Base-by-base conservation (phyloP, 2,888 invertebrate genomes). In the Crematogaster levior region DNA sequence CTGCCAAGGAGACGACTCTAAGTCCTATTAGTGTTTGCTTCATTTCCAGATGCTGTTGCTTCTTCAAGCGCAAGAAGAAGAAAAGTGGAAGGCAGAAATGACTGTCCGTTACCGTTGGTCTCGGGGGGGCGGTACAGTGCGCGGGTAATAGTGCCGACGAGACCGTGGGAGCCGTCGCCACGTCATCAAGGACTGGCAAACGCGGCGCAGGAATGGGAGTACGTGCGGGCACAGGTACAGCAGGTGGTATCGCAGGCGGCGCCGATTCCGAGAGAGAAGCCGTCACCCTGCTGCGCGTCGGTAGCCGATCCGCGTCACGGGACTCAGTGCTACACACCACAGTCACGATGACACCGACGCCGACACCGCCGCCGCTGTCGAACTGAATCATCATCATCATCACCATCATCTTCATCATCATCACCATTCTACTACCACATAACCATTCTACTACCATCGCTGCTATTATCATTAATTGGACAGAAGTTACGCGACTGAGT, bases 41-140 rank as follows among this genome's bases (percentile, higher is more conserved):
- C 93, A 93, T 95, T 96, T 96, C 94, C 96, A 99, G 99, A 96
- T 99, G 99, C 96, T 99, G 99, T 96, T 99, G 99, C 96, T 99
- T 99, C 97, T 98, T 98, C 97, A 98, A 98, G 96, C 97, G 98
- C 95, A 99, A 98, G 98, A 99, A 99, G 98, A 99, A 99, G 97
- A 98, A 99, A 97, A 97, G 97, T 95, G 97, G 97, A 90, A 97
- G 97, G 94, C 97, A 97, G 95, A 98, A 98, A 97, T 98, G 97
- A 98, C 97, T 97, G 97, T 97, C 96, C 94, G 95, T 96, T 95
- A 95, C 96, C 92, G 95, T 96, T 95, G 96, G 96, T 95, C 96
- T 96, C 94, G 96, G 96, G 92, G 96, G 96, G 94, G 85, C 87
- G 86, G 90, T 93, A 91, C 94, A 93, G 93, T 93, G 93, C 89